These are phyloP conservation scores for Tetranychus truncatus DNA, from an alignment of 2,888 invertebrate species.

Conservation along the genomic window DNA sequence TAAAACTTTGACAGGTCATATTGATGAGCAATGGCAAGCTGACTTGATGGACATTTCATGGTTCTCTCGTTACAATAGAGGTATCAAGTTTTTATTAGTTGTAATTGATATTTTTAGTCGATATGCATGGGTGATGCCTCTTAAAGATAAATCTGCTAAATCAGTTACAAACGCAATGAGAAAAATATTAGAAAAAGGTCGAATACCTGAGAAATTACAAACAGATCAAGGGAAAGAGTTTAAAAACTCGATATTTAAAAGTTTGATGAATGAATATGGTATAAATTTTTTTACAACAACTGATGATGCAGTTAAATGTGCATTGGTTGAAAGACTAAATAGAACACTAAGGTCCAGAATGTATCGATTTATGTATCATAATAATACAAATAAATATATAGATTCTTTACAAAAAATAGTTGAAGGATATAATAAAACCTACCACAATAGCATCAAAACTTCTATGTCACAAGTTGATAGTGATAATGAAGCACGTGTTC, in stretches of 20 bases:
- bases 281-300: constrained; percentile 25
- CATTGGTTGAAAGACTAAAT: constrained; percentile 29
- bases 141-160: constrained; percentile 25
- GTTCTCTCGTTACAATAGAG: constrained; percentile 22
- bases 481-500: background rate
- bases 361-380: constrained; percentile 27
- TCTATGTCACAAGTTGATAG: background rate
- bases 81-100: constrained; percentile 24
- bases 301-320: constrained; percentile 28
- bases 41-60: constrained; percentile 24
- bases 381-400: constrained; percentile 21
- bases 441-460: background rate
- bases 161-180: constrained; percentile 9
- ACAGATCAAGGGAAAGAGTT: constrained; percentile 27
- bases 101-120: constrained; percentile 27
- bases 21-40: constrained; percentile 27
- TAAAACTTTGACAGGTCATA: constrained; percentile 22
- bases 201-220: constrained; percentile 1
- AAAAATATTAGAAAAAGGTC: background rate
- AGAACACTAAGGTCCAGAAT: constrained; percentile 28
- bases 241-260: constrained; percentile 15
- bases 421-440: background rate
- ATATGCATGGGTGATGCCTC: constrained; percentile 25
- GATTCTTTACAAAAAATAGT: background rate
- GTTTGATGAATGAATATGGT: background rate